These are phyloP conservation scores for Seriola dumerili DNA, from an alignment of 2,113 vertebrate genomes.

Conservation along the genomic window DNA sequence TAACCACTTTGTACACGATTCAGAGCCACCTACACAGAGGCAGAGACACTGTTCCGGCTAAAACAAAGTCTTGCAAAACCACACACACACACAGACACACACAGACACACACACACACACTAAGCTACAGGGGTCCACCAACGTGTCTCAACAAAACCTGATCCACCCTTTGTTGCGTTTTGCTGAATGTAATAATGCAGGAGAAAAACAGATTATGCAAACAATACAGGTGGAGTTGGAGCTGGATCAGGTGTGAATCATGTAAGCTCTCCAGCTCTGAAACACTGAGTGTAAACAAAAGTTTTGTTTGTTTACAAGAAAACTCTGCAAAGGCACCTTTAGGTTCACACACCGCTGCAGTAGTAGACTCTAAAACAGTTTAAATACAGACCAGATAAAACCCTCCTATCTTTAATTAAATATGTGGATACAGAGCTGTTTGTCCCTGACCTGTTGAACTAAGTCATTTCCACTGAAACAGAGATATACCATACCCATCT, in stretches of 20 bases:
- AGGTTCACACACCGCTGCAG: not conserved
- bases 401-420: not conserved
- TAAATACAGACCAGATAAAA: conserved; percentile 5
- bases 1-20: not conserved
- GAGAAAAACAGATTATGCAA: conserved; percentile 9
- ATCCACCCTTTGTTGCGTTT: conserved; percentile 15
- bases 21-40: not conserved
- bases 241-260: not conserved
- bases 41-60: not conserved
- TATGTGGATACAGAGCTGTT: not conserved
- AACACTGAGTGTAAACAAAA: not conserved
- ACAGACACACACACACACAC: not conserved
- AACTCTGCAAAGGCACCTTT: not conserved
- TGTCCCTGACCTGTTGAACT: conserved; percentile 22
- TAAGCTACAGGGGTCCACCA: not conserved
- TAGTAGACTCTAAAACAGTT: not conserved
- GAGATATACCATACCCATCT: not conserved
- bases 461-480: conserved; percentile 16
- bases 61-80: not conserved
- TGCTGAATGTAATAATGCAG: not conserved
- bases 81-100: not conserved
- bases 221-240: not conserved
- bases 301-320: not conserved
- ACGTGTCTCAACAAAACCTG: conserved; percentile 31
- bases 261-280: not conserved